These are phyloP conservation scores for Caenorhabditis doughertyi DNA, from an alignment of 2,888 invertebrate species.

Conservation along the genomic window DNA sequence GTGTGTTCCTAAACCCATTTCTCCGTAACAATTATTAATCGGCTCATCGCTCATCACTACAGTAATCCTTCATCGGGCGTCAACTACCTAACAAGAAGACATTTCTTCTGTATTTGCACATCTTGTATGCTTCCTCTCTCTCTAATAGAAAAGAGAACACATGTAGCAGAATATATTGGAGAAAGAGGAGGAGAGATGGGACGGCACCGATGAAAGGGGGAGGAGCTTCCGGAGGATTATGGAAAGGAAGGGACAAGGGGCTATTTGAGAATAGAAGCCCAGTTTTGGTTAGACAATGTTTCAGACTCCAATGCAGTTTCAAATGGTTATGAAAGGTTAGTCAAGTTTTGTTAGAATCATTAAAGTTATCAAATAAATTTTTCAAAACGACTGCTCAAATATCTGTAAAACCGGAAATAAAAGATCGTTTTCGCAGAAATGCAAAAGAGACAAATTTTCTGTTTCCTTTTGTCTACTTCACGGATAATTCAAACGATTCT, in stretches of 20 bases:
- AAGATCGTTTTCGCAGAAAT: no score
- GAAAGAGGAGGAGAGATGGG: constrained; percentile 12
- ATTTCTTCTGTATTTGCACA: constrained; percentile 43
- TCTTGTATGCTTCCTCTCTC: constrained; percentile 10
- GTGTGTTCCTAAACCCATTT: not conserved
- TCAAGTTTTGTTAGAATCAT: no score
- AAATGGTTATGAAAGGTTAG: constrained; percentile 37
- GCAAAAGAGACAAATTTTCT: no score
- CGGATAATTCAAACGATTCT: no score
- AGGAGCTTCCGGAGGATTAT: constrained; percentile 37
- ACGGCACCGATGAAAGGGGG: constrained; percentile 8
- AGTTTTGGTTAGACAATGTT: constrained; percentile 26
- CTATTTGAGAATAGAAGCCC: constrained; percentile 1
- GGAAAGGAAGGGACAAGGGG: not conserved
- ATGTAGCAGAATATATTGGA: constrained; percentile 21
- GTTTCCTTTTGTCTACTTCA: no score
- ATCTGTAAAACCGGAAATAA: no score
- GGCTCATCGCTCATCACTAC: constrained; percentile 53
- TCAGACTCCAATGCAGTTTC: constrained; percentile 46
- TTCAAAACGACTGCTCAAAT: no score
- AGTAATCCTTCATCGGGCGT: constrained; percentile 43
- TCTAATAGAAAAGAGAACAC: constrained; percentile 17
- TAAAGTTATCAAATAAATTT: no score
- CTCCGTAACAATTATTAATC: constrained; percentile 42
- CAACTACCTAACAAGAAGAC: constrained; percentile 29